Base-by-base conservation (phyloP, 2,113 vertebrate species). In the Orthochromis indermauri region DNA sequence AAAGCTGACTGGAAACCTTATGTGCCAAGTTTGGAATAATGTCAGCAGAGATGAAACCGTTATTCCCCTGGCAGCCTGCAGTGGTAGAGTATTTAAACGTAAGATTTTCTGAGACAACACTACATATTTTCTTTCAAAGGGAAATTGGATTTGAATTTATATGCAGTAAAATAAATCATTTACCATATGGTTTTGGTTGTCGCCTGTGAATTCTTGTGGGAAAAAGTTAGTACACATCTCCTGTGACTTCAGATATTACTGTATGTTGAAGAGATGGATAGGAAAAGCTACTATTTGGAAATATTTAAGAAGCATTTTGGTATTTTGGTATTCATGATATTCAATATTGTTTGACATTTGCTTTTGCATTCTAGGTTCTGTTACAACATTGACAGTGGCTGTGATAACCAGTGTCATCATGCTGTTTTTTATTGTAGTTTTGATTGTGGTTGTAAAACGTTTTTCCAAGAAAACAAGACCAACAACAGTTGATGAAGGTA, bases 1-100 rank as follows among this genome's bases (percentile, higher is more conserved):
- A 26, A 66, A 89, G 4, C 53, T 81, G n/a, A 59, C 24, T 11
- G 94, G 87, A 81, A n/a, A 28, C 14, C 4, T 95, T 8, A 86
- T 2, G 1, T 93, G 94, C 81, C 21, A 5, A 8, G 86, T 82
- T 28, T 28, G 35, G 35, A 94, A 92, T 66, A 61, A 86, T 12
- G 6, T 88, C 59, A 90, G 89, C 87, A 80, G 24, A 53, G 28
- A 63, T 4, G 9, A 84, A 42, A 79, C 83, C 1, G 6, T 57
- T 7, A 7, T 61, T 55, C 16, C 73, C 2, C 82, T 94, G 6
- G 33, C 3, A 24, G 24, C 59, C 59, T 94, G 94, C 11, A 26
- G 49, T 73, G 92, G 1, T 94, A 66, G 1, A 80, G 10, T 21
- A 49, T 14, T 54, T 21, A 26, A 24, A 71, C 1, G 2, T 14